Percentiles rank a stretch among this genome's conserved stretches.
phyloP scores from a whole-genome alignment of 2,888 invertebrate genomes.

The Oscheius myriophilus region DNA sequence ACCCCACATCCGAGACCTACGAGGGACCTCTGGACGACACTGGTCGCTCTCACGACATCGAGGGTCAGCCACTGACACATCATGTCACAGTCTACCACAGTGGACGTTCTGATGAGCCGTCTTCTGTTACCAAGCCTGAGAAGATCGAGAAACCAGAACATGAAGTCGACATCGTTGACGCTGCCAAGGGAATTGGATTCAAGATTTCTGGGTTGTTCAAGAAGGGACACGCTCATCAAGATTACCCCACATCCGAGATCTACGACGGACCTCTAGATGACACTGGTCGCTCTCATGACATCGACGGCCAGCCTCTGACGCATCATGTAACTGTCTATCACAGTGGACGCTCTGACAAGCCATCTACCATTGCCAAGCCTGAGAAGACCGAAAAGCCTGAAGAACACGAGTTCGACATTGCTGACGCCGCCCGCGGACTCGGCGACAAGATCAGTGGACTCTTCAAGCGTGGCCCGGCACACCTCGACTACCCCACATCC shows the following conservation, averaged over 20 bases:
- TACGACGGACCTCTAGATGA: slow-evolving; percentile 43
- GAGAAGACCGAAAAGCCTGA: slow-evolving; percentile 26
- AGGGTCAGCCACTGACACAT: slow-evolving; percentile 17
- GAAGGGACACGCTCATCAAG: slow-evolving; percentile 37
- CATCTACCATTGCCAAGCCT: slow-evolving; percentile 5
- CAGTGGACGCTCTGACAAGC: slow-evolving; percentile 25
- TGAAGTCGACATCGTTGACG: slow-evolving; percentile 41
- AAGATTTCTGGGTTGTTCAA: slow-evolving; percentile 48
- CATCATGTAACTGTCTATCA: slow-evolving; percentile 32
- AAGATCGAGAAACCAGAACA: slow-evolving; percentile 11
- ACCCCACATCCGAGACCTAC: slow-evolving; percentile 39
- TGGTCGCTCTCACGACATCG: slow-evolving; percentile 16
- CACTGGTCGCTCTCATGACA: slow-evolving; percentile 34
- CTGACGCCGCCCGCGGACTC: slow-evolving; percentile 28
- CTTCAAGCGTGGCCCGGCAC: slow-evolving; percentile 33
- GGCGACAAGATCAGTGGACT: slow-evolving; percentile 36
- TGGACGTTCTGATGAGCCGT: slow-evolving; percentile 19
- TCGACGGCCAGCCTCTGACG: slow-evolving; percentile 31
- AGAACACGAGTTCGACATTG: slow-evolving; percentile 32
- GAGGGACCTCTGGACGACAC: slow-evolving; percentile 29
- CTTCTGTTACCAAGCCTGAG: not conserved
- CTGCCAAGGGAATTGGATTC: slow-evolving; percentile 27
- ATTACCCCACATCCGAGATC: slow-evolving; percentile 43
- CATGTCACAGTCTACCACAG: slow-evolving; percentile 37
- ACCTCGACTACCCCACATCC: slow-evolving; percentile 41